These are phyloP conservation scores for Eremobia ochroleuca DNA, from an alignment of 2,888 invertebrate genomes.

Conservation along the genomic window DNA sequence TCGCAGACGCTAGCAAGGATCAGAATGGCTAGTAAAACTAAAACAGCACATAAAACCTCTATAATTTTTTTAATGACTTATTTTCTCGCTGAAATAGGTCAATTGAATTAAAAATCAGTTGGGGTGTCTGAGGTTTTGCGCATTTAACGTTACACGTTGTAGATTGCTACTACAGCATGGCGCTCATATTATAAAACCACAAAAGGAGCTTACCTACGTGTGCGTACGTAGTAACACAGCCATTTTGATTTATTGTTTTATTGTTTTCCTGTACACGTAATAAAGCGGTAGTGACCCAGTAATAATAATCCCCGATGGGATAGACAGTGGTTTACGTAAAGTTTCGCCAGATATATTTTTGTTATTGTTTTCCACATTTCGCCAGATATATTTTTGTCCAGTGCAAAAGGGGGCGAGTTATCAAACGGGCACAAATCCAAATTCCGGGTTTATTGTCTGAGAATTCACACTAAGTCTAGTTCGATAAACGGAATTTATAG, in stretches of 20 bases:
- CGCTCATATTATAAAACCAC: neutral
- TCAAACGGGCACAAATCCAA: neutral
- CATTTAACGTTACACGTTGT: too few relatives aligned
- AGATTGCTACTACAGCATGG: neutral
- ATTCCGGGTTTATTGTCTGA: neutral
- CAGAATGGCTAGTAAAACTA: too few relatives aligned
- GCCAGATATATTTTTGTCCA: neutral
- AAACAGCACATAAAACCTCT: too few relatives aligned
- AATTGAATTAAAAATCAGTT: too few relatives aligned
- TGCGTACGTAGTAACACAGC: neutral
- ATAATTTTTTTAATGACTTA: too few relatives aligned
- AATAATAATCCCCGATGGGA: neutral
- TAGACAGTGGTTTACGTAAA: neutral
- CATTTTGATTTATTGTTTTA: neutral
- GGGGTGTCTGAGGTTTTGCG: too few relatives aligned
- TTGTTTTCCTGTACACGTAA: constrained; percentile 11
- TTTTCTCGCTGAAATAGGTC: too few relatives aligned
- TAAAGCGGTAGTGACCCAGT: neutral
- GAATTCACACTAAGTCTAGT: neutral
- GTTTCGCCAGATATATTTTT: neutral
- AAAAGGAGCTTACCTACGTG: neutral
- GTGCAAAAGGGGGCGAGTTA: neutral
- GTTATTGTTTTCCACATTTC: neutral
- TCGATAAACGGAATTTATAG: too few relatives aligned
- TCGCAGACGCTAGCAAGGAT: too few relatives aligned